These are phyloP conservation scores for Pteropus alecto DNA, from an alignment of 2,113 vertebrate genomes.

Conservation along the genomic window DNA sequence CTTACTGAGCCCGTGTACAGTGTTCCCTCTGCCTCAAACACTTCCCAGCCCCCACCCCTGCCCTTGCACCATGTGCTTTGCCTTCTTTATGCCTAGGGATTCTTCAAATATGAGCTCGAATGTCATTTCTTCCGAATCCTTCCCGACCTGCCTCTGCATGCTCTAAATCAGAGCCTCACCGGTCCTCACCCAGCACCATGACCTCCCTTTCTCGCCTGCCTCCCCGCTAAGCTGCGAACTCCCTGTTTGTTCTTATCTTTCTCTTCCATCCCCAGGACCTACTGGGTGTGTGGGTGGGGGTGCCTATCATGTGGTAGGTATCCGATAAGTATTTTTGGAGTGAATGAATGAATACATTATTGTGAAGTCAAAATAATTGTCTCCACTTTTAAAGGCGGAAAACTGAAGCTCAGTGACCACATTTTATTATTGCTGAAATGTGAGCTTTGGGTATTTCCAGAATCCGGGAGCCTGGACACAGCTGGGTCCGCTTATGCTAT, in stretches of 20 bases:
- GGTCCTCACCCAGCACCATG: accelerated
- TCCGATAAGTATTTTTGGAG: not conserved
- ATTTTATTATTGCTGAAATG: too few species aligned
- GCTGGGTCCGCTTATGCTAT: not conserved
- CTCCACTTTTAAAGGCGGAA: not conserved
- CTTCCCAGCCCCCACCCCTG: too few species aligned
- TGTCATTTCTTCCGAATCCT: not conserved
- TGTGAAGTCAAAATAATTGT: not conserved
- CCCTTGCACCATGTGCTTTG: not conserved
- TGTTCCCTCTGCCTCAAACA: not conserved
- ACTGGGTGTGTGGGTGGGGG: too few species aligned
- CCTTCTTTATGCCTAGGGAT: not conserved
- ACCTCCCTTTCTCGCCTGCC: not conserved
- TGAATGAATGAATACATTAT: not conserved
- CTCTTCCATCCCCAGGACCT: not conserved
- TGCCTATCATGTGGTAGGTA: too few species aligned
- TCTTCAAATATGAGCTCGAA: not conserved
- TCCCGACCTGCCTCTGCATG: not conserved
- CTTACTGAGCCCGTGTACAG: not conserved
- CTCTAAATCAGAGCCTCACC: too few species aligned
- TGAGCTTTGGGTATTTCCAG: too few species aligned
- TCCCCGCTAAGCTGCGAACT: not conserved
- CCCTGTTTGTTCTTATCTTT: not conserved
- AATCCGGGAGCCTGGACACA: too few species aligned
- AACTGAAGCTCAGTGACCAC: not conserved